Percentiles rank a stretch among this genome's conserved stretches.
Evolutionary conservation across 2,797 vertebrate species (phyloP).

Genomic region (Antrozous pallidus): DNA sequence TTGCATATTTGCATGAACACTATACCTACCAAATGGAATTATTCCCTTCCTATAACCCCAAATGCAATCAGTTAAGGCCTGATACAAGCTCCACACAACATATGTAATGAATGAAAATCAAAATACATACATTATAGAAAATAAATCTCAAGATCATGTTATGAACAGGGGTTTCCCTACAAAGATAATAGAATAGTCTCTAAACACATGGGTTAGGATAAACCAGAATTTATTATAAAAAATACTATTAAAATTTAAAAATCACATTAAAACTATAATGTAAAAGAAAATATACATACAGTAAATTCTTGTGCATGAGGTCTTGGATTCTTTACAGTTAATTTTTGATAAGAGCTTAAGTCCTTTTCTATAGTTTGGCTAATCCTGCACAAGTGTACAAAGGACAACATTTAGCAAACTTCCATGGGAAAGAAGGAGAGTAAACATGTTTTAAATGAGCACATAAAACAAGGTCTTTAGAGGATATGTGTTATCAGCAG

Average conservation of each 20-base stretch:
- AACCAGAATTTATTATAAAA: constrained; percentile 6
- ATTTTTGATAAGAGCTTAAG: constrained; percentile 14
- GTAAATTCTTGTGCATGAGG: neutral
- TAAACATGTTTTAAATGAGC: constrained; percentile 3
- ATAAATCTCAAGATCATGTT: neutral
- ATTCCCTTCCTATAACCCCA: neutral
- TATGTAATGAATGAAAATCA: neutral
- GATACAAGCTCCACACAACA: neutral
- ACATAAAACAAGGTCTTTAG: neutral
- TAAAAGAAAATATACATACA: neutral
- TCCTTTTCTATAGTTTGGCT: neutral
- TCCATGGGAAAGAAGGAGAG: neutral
- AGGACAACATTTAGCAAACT: neutral
- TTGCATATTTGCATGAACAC: neutral
- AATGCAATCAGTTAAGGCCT: neutral
- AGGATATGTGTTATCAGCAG: neutral
- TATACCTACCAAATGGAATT: neutral
- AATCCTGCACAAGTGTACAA: neutral
- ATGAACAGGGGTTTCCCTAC: neutral
- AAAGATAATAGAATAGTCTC: neutral
- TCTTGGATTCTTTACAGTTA: neutral
- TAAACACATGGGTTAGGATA: neutral
- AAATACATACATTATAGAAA: neutral
- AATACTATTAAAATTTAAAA: neutral
- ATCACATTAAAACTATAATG: neutral